Conservation (phyloP, 2,888 invertebrate genomes). For the Troglohyphantes excavatus region DNA sequence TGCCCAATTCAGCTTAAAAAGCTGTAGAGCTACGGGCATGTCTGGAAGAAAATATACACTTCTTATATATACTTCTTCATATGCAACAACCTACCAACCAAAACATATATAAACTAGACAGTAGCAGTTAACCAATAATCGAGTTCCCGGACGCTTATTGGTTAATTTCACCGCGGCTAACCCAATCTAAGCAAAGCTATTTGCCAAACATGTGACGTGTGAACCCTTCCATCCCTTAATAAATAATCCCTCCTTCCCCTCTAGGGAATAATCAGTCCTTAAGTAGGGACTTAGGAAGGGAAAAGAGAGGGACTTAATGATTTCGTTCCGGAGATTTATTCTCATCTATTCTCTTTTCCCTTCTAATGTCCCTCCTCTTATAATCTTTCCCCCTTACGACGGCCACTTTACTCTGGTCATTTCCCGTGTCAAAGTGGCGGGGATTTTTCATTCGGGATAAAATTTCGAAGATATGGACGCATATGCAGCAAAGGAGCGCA, state of each 20-base stretch:
- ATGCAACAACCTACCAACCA: no score
- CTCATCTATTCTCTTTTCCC: not conserved
- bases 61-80: no score
- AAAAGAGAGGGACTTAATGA: conserved; percentile 47
- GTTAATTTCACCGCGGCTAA: not conserved
- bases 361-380: not conserved
- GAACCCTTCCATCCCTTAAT: conserved; percentile 19
- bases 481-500: not conserved
- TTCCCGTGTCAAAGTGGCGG: conserved; percentile 2
- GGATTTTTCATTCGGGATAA: conserved; percentile 30
- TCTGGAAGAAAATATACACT: no score
- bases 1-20: no score
- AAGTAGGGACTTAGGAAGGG: conserved; percentile 51
- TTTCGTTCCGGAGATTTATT: conserved; percentile 48
- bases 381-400: conserved; percentile 18
- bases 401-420: conserved; percentile 36
- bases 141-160: no score
- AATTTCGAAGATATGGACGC: conserved; percentile 8
- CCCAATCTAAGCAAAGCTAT: not conserved
- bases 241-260: conserved; percentile 51
- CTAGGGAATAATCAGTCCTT: conserved; percentile 50
- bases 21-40: no score
- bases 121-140: no score
- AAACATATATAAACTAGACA: no score
- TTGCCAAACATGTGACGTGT: conserved; percentile 4